Base-by-base conservation (phyloP, 1,140 invertebrate genomes). In the Daktulosphaira vitifoliae region DNA sequence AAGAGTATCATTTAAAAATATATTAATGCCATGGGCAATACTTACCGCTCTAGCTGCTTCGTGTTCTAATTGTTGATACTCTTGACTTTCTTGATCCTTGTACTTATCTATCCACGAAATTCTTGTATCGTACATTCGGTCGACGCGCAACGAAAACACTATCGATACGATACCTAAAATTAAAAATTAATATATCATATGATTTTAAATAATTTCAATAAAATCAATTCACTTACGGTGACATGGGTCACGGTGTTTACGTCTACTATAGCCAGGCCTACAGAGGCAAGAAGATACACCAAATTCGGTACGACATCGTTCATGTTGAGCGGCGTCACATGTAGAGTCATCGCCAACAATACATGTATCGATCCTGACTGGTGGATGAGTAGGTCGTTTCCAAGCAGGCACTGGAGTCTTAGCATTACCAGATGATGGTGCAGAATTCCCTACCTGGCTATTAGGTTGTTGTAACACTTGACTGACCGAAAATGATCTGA, bases 341-440 rank as follows among this genome's bases (percentile, higher is more conserved):
- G 92, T 94, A n/a, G 87, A 85, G 69, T 92, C 88, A 69, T 96
- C 91, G 2, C 91, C 92, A 1, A 94, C 90, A 23, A 94, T 94
- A 71, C 92, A 96, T 9, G 92, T 95, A 73, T 96, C 92, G 65
- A 96, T 95, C 70, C 91, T 73, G 0, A 86, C 84, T 0, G 84
- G 81, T 18, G 83, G 82, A 67, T 82, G 82, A 0, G 78, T 80
- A 2, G 83, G 81, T 68, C 81, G 64, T 33, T 69, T 68, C 68
- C 68, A 68, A 15, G 64, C 50, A 8, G 67, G 51, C 49, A 50
- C 33, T 18, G 26, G 4, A 23, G 42, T 49, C 33, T 37, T 26
- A 49, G 38, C 6, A 18, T 22, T 42, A 54, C 29, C 59, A 53
- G 22, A 46, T 0, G 46, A 38, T 29, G 46, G 51, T 20, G 46